A percentile compares a stretch with the other conserved stretches of the same genome.
phyloP scores from a whole-genome alignment of 2,888 invertebrate species.

The Xiphydria camelus region DNA sequence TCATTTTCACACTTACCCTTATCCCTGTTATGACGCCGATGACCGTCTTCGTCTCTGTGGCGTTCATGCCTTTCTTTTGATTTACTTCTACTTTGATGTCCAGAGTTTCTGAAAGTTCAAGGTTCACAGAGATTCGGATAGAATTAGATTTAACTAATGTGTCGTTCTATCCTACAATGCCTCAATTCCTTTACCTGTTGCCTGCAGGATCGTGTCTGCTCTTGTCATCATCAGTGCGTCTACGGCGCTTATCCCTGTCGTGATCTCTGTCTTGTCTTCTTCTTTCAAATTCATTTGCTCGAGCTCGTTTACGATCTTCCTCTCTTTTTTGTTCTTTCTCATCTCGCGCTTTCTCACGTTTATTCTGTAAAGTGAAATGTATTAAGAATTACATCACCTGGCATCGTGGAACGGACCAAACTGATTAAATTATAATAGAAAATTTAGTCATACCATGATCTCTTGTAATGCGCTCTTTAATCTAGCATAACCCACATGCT shows the following conservation, averaged over 20 bases:
- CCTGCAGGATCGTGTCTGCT: conserved; percentile 44
- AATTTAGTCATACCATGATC: conserved; percentile 59
- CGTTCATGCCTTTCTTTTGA: conserved; percentile 53
- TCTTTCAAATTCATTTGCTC: conserved; percentile 48
- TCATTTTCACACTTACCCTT: conserved; percentile 42
- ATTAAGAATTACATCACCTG: no score
- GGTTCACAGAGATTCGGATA: neutral
- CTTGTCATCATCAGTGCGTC: conserved; percentile 51
- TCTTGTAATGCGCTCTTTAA: conserved; percentile 64
- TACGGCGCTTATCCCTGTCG: conserved; percentile 45
- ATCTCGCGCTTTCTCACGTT: conserved; percentile 60
- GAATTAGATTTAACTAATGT: no score
- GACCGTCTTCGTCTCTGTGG: conserved; percentile 52
- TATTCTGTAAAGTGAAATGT: conserved; percentile 43
- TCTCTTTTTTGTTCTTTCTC: conserved; percentile 61
- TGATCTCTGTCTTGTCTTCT: conserved; percentile 43
- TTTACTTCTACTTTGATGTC: conserved; percentile 51
- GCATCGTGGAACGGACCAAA: no score
- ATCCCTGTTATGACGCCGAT: conserved; percentile 51
- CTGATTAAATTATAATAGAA: no score
- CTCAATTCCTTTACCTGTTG: conserved; percentile 38
- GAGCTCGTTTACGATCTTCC: conserved; percentile 59
- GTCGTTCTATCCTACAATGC: conserved; percentile 1
- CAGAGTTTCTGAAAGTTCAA: conserved; percentile 40
- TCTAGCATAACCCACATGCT: conserved; percentile 88